A percentile compares a stretch with the other conserved stretches of the same genome.
These are phyloP conservation scores for Arizona elegans DNA, from an alignment of 2,113 vertebrate species.

Conservation along the genomic window DNA sequence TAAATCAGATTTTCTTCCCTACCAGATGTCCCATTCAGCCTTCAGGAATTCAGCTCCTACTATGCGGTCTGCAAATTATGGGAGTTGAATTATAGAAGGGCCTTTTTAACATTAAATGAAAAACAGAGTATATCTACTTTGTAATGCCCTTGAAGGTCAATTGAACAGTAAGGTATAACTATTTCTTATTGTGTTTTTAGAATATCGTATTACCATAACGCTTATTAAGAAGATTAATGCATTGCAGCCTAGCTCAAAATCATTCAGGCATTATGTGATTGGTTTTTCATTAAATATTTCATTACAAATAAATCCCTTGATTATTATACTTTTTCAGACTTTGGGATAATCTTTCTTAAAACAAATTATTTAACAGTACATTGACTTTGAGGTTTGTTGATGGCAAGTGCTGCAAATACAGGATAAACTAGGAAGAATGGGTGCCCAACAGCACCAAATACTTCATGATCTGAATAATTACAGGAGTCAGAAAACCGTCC, in stretches of 20 bases:
- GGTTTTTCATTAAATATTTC: slow-evolving; percentile 39
- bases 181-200: slow-evolving; percentile 39
- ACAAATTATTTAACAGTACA: slow-evolving; percentile 70
- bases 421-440: background rate
- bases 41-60: background rate
- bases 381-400: slow-evolving; percentile 63
- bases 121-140: background rate
- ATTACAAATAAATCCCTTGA: slow-evolving; percentile 34
- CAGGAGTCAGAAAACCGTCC: background rate
- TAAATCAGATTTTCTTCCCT: background rate
- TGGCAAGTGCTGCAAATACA: slow-evolving; percentile 55
- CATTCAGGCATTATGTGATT: slow-evolving; percentile 66
- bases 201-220: slow-evolving; percentile 55
- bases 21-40: background rate
- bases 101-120: background rate
- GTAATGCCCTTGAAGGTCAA: background rate
- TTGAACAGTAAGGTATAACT: slow-evolving; percentile 1
- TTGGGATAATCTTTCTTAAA: slow-evolving; percentile 54
- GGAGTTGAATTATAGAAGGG: background rate
- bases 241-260: slow-evolving; percentile 31
- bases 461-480: background rate
- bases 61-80: background rate
- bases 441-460: background rate
- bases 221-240: slow-evolving; percentile 71
- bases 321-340: slow-evolving; percentile 28